These are phyloP conservation scores for Mactromeris polynyma DNA, from an alignment of 2,888 invertebrate species.

Conservation along the genomic window DNA sequence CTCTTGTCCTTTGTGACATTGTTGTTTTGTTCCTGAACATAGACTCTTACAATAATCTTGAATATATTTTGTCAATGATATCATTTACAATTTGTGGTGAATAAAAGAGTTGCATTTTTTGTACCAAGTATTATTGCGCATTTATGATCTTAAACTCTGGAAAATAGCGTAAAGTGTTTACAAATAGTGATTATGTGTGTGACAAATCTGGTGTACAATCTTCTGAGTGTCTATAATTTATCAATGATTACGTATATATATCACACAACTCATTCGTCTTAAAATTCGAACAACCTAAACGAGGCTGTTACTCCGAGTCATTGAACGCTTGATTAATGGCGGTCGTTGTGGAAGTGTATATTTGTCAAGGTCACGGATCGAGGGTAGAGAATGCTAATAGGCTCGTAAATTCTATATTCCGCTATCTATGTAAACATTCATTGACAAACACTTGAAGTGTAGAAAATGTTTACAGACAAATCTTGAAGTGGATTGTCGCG, in stretches of 20 bases:
- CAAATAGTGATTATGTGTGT: not conserved
- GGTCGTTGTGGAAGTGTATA: not conserved
- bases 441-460: slow-evolving; percentile 33
- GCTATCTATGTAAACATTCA: slow-evolving; percentile 33
- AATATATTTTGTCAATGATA: too few species aligned
- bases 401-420: slow-evolving; percentile 25
- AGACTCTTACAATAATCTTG: too few species aligned
- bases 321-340: slow-evolving; percentile 11
- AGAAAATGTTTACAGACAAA: slow-evolving; percentile 17
- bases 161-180: not conserved
- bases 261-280: not conserved
- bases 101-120: too few species aligned
- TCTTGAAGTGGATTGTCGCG: slow-evolving; percentile 22
- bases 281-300: not conserved
- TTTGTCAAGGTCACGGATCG: not conserved
- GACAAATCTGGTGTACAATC: not conserved
- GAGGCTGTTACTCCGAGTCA: slow-evolving; percentile 7
- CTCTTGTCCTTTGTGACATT: too few species aligned
- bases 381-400: slow-evolving; percentile 18
- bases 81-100: too few species aligned
- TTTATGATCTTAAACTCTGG: not conserved
- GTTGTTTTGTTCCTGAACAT: too few species aligned
- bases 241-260: not conserved
- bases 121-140: too few species aligned
- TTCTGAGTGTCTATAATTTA: not conserved